Conservation (phyloP, 2,888 invertebrate genomes). For the Mythimna ferrago region DNA sequence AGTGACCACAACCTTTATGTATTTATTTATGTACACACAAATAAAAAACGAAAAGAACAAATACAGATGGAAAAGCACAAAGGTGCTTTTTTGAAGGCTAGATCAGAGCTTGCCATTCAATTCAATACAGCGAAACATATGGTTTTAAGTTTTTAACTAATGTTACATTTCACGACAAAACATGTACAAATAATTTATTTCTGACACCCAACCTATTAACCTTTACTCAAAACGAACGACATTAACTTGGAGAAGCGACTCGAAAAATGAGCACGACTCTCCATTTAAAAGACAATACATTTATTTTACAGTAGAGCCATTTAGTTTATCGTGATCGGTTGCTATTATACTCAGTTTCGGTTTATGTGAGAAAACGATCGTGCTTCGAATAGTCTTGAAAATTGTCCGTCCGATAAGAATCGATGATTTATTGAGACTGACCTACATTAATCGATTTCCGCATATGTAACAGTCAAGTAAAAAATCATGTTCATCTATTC, state of each 20-base stretch:
- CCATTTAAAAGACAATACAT: constrained; percentile 47
- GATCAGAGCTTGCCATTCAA: background rate
- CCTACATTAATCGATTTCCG: constrained; percentile 78
- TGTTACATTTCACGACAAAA: constrained; percentile 50
- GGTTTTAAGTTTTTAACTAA: constrained; percentile 28
- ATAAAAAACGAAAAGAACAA: no score
- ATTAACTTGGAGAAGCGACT: constrained; percentile 38
- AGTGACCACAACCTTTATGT: no score
- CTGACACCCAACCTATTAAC: constrained; percentile 57
- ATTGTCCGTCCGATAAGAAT: constrained; percentile 66
- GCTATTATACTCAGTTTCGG: constrained; percentile 66
- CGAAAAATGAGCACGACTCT: constrained; percentile 46
- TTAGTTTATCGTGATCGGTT: constrained; percentile 66
- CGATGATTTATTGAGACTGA: constrained; percentile 77
- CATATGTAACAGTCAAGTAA: constrained; percentile 72
- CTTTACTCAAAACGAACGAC: constrained; percentile 55
- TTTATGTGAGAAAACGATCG: constrained; percentile 71
- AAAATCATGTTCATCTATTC: constrained; percentile 70
- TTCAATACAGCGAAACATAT: constrained; percentile 34
- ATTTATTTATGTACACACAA: no score
- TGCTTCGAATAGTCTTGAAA: constrained; percentile 77
- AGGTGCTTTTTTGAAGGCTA: no score
- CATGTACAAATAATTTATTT: constrained; percentile 58
- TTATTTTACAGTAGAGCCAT: constrained; percentile 52
- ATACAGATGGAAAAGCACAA: no score